Evolutionary conservation across 2,888 invertebrate species (phyloP), one percentile per base, ranked within the genome.

Genomic region (Trachelus iudaicus): DNA sequence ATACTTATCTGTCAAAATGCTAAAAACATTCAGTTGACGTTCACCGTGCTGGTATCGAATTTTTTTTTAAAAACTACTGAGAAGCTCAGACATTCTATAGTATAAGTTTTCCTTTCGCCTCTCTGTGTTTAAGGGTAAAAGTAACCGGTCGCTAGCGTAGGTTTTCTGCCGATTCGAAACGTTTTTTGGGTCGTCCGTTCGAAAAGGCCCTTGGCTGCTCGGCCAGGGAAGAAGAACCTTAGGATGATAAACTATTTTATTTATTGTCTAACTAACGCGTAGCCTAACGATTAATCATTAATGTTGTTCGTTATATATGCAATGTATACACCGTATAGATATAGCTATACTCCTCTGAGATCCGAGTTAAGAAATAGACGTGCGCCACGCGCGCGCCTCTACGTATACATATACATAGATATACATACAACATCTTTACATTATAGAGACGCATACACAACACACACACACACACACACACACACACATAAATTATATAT

Each of bases 211-310:
- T 23, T 56, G 56, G 71, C 31, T 71, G 12, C 71, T 31, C 71
- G 71, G 15, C 31, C 33, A 12, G 71, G 4, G 71, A 71, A 30
- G 11, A 30, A 71, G 33, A 71, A 71, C 33, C 6, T 71, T 71
- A 71, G 34, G 11, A 71, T 30, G 31, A 84, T 87, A 87, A 84
- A 86, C 83, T 87, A 85, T 88, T 89, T 90, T 87, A 89, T 90
- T 90, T 90, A 89, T 90, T 90, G 87, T 90, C 86, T 82, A 85
- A 85, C 85, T 84, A 85, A 84, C 82, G 83, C 84, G 80, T 88
- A 89, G 87, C 85, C 85, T 85, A 87, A 88, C 81, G 83, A 87
- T 82, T 87, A 87, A 89, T 86, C 82, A 87, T 90, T 85, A 88
- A 90, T 90, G 90, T 90, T 90, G 87, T 89, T 87, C 87, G 88